Conservation (phyloP, 2,113 vertebrate genomes). For the Lutjanus erythropterus region DNA sequence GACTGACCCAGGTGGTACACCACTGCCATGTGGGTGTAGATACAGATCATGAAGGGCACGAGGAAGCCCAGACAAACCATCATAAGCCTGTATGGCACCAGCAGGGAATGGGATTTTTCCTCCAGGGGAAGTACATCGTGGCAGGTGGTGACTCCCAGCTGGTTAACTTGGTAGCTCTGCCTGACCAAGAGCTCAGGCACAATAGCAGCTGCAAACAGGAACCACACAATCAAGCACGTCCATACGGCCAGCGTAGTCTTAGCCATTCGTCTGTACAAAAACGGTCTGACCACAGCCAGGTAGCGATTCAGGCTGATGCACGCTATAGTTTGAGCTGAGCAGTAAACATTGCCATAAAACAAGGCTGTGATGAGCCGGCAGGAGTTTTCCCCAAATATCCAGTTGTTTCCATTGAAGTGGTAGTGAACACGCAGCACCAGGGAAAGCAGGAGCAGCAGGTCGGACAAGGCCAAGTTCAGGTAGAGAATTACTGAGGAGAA, state of each 20-base stretch:
- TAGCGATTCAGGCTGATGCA: conserved; percentile 92
- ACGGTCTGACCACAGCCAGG: conserved; percentile 91
- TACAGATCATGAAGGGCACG: conserved; percentile 85
- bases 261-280: conserved; percentile 87
- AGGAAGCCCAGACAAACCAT: conserved; percentile 88
- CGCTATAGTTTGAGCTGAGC: conserved; percentile 89
- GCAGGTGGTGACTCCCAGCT: conserved; percentile 84
- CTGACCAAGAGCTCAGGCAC: conserved; percentile 87
- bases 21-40: conserved; percentile 89
- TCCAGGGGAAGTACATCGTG: conserved; percentile 88
- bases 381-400: conserved; percentile 91
- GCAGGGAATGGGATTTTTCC: conserved; percentile 33
- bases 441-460: conserved; percentile 89
- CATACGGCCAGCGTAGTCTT: conserved; percentile 81
- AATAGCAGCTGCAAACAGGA: conserved; percentile 83
- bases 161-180: conserved; percentile 85
- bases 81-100: conserved; percentile 87
- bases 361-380: conserved; percentile 86
- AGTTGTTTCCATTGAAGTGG: conserved; percentile 90
- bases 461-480: conserved; percentile 89
- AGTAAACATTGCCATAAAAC: conserved; percentile 94
- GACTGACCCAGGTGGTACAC: conserved; percentile 86
- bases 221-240: conserved; percentile 85
- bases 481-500: conserved; percentile 87
- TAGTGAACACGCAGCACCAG: conserved; percentile 90